Percentiles rank a stretch among this genome's conserved stretches.
These are phyloP conservation scores for Spisula subtruncata DNA, from an alignment of 2,888 invertebrate species.

Conservation along the genomic window DNA sequence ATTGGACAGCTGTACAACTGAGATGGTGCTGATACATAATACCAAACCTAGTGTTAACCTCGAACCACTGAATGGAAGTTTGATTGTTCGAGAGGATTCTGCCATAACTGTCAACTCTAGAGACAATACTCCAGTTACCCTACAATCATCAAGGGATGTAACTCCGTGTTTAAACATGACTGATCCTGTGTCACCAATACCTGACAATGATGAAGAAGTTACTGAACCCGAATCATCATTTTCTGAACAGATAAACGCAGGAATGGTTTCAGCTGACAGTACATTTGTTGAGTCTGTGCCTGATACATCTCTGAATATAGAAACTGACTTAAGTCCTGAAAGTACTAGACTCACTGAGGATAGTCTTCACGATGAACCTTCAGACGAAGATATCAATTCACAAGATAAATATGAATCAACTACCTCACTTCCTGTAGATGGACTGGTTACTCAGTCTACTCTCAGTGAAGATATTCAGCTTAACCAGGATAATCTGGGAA, in stretches of 20 bases:
- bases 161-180: conserved; percentile 49
- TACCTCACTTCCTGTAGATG: conserved; percentile 58
- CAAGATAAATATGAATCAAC: conserved; percentile 51
- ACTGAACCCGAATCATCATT: conserved; percentile 11
- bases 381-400: conserved; percentile 50
- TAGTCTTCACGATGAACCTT: conserved; percentile 30
- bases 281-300: conserved; percentile 34
- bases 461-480: conserved; percentile 15
- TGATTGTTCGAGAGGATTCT: conserved; percentile 67
- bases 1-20: conserved; percentile 74
- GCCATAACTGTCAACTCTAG: conserved; percentile 60
- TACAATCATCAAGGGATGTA: conserved; percentile 55
- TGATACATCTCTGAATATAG: conserved; percentile 25
- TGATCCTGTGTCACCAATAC: conserved; percentile 35
- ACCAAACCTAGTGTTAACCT: conserved; percentile 30
- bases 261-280: background rate
- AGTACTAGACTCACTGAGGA: conserved; percentile 24
- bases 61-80: conserved; percentile 39
- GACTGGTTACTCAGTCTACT: conserved; percentile 43
- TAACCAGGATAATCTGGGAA: conserved; percentile 23
- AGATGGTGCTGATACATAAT: conserved; percentile 70
- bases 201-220: background rate
- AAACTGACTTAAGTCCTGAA: conserved; percentile 4
- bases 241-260: background rate
- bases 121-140: conserved; percentile 53